Base-by-base conservation (phyloP, 2,113 vertebrate species). In the Percopsis transmontana region DNA sequence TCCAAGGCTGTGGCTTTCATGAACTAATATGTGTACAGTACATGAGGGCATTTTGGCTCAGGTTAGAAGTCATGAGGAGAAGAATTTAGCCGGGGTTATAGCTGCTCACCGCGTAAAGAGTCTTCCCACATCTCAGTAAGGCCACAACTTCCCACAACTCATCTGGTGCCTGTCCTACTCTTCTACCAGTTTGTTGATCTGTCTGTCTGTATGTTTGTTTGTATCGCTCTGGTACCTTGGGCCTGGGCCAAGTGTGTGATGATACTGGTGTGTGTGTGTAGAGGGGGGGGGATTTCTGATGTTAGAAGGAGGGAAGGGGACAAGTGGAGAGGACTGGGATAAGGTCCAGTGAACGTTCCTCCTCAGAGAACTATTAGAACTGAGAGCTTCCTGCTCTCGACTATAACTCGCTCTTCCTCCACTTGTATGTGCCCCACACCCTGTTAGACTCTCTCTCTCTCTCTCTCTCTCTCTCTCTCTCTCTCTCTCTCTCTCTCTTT, bases 301-400 rank as follows among this genome's bases (percentile, higher is more conserved):
- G 27, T 4, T 33, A 33, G 11, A 57, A 33, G 24, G 57, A 55
- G 54, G 2, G 13, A 21, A 62, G 24, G 10, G 21, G 70, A 18
- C 56, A 21, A 68, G 41, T 7, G 0, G 45, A 67, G 76, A 39
- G 61, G 27, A 23, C 70, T 66, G 23, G 65, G 68, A 58, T 23
- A 8, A 50, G 62, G 60, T 74, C 62, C 64, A 70, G 38, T n/a
- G 50, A 38, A 15, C 55, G 62, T 38, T 64, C 85, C 70, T 58
- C 68, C 5, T 72, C 74, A 80, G 77, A 62, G 18, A 60, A 11
- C 70, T 81, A 81, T 73, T 70, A 78, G 62, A 70, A 72, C 8
- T 72, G 58, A 78, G 23, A 33, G 41, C 76, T 85, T 85, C 84
- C 80, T 86, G 81, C 21, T 2, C 71, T 16, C 38, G n/a, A n/a